Evolutionary conservation across 2,888 invertebrate genomes (phyloP).

Genomic region (Sthenelais limicola): DNA sequence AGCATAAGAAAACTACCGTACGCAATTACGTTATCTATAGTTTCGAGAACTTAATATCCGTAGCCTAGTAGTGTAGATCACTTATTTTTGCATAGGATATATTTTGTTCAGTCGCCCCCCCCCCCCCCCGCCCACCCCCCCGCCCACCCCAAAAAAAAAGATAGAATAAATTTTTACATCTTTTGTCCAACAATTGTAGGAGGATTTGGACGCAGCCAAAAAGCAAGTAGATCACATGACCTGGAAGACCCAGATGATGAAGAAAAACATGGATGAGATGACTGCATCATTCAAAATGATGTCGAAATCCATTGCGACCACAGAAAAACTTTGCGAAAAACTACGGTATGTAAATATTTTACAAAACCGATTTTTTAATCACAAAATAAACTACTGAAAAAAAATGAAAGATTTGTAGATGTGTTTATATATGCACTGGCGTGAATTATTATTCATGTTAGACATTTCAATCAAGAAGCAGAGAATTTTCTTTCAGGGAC

Average conservation of each 20-base stretch:
- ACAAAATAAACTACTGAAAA: background rate
- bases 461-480: too few relatives aligned
- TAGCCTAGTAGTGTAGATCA: too few relatives aligned
- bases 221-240: constrained; percentile 64
- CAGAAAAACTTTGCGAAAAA: constrained; percentile 55
- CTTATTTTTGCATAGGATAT: too few relatives aligned
- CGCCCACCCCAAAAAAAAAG: too few relatives aligned
- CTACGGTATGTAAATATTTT: constrained; percentile 54
- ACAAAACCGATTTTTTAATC: background rate
- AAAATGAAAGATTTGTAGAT: background rate
- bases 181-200: constrained; percentile 1
- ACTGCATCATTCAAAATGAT: constrained; percentile 64
- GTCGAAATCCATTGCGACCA: constrained; percentile 56
- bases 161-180: too few relatives aligned
- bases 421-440: too few relatives aligned
- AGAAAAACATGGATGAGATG: constrained; percentile 69
- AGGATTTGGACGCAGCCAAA: constrained; percentile 43
- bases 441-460: too few relatives aligned
- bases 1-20: constrained; percentile 6
- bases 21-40: too few relatives aligned
- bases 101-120: too few relatives aligned
- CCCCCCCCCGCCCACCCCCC: too few relatives aligned
- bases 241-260: constrained; percentile 64
- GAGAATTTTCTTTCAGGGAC: constrained; percentile 56
- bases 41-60: too few relatives aligned